Evolutionary conservation across 2,797 vertebrate species (phyloP).

Genomic region (Notoglanidium macrostoma): DNA sequence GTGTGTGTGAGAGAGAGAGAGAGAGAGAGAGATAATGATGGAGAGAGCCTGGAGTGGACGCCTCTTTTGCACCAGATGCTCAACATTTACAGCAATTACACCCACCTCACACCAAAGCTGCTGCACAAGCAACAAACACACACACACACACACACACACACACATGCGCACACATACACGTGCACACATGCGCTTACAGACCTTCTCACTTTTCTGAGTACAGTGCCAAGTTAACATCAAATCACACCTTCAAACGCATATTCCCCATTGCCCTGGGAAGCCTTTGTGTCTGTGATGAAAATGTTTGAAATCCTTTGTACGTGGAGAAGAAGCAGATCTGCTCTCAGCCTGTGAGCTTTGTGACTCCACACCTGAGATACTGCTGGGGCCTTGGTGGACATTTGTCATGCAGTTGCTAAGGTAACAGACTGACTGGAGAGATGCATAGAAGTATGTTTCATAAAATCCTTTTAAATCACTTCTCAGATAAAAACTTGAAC

Average conservation of each 20-base stretch:
- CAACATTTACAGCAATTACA: constrained; percentile 56
- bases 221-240: constrained; percentile 46
- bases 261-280: constrained; percentile 30
- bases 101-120: constrained; percentile 46
- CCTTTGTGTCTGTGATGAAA: constrained; percentile 46
- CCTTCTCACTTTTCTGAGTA: constrained; percentile 21
- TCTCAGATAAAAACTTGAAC: not conserved
- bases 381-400: constrained; percentile 60
- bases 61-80: constrained; percentile 52
- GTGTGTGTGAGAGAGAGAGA: not conserved
- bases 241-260: constrained; percentile 33
- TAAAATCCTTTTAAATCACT: constrained; percentile 28
- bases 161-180: not conserved
- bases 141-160: not conserved
- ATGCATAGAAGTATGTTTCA: constrained; percentile 45
- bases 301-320: constrained; percentile 45
- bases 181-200: constrained; percentile 19
- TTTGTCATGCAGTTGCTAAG: constrained; percentile 74
- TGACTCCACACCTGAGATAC: constrained; percentile 11
- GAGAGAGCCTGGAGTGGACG: constrained; percentile 38
- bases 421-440: constrained; percentile 70
- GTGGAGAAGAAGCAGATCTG: constrained; percentile 38
- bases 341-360: constrained; percentile 31
- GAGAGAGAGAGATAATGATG: constrained; percentile 21
- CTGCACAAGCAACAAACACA: constrained; percentile 24